A percentile compares a stretch with the other conserved stretches of the same genome.
Evolutionary conservation across 2,113 vertebrate genomes (phyloP).

Genomic region (Amazona vittata): DNA sequence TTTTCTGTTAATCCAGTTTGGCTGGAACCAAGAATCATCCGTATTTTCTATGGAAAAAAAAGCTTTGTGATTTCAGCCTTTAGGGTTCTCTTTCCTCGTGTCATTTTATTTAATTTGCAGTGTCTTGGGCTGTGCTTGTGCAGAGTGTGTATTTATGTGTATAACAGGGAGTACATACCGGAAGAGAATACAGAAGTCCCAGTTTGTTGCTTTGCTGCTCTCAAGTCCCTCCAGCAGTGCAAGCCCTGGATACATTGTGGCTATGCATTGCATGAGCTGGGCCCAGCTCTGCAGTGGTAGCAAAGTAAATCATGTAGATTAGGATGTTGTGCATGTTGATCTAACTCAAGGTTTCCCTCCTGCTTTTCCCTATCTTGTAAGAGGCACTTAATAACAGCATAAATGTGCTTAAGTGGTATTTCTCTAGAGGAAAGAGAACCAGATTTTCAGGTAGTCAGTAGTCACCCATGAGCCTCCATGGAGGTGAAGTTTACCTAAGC

Average conservation of each 20-base stretch:
- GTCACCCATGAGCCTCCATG: neutral
- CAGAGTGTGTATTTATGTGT: neutral
- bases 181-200: neutral
- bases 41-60: neutral
- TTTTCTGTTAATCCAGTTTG: neutral
- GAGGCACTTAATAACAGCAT: neutral
- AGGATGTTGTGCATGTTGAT: slow-evolving; percentile 18
- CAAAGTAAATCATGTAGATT: neutral
- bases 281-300: neutral
- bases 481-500: neutral
- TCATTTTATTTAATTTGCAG: neutral
- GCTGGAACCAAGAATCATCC: neutral
- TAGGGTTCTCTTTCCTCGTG: neutral
- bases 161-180: neutral
- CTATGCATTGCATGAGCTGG: slow-evolving; percentile 11
- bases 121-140: neutral
- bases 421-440: slow-evolving; percentile 7
- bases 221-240: slow-evolving; percentile 5
- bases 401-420: slow-evolving; percentile 35
- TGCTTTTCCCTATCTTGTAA: neutral
- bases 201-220: neutral
- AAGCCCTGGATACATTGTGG: slow-evolving; percentile 7
- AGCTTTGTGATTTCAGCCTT: neutral
- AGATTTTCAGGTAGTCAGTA: neutral
- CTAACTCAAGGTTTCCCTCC: slow-evolving; percentile 26